Conservation (phyloP, 1,140 invertebrate species). For the Drosophila arizonae region DNA sequence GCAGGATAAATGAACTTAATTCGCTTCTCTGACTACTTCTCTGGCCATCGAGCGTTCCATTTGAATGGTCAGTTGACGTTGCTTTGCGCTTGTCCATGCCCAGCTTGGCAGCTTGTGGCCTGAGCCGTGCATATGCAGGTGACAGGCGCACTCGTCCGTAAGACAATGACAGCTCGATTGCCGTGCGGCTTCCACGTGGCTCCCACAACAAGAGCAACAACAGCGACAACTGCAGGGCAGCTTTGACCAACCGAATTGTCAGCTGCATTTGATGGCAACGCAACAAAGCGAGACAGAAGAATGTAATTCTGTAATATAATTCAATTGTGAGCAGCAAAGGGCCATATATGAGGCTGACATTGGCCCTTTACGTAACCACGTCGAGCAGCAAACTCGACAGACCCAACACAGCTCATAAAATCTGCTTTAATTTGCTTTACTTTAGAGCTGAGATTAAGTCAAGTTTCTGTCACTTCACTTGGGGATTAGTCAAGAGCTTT, state of each 20-base stretch:
- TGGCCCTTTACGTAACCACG: neutral
- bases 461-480: too few species aligned
- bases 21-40: too few species aligned
- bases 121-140: slow-evolving; percentile 8
- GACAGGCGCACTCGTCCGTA: slow-evolving; percentile 7
- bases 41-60: too few species aligned
- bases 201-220: neutral
- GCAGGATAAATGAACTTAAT: neutral
- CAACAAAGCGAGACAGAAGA: slow-evolving; percentile 7
- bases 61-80: neutral
- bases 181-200: slow-evolving; percentile 22
- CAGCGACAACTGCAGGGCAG: too few species aligned
- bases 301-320: slow-evolving; percentile 17
- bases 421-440: too few species aligned
- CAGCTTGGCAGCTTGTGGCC: neutral
- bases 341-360: slow-evolving; percentile 47
- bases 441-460: too few species aligned
- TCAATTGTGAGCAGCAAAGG: slow-evolving; percentile 19
- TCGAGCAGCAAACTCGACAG: neutral
- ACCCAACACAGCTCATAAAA: too few species aligned
- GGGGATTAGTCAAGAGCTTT: too few species aligned
- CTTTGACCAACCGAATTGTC: slow-evolving; percentile 22
- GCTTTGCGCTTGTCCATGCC: neutral
- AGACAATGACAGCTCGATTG: neutral
- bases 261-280: slow-evolving; percentile 16